Conservation (phyloP, 2,113 vertebrate species). For the Solenodon paradoxus region DNA sequence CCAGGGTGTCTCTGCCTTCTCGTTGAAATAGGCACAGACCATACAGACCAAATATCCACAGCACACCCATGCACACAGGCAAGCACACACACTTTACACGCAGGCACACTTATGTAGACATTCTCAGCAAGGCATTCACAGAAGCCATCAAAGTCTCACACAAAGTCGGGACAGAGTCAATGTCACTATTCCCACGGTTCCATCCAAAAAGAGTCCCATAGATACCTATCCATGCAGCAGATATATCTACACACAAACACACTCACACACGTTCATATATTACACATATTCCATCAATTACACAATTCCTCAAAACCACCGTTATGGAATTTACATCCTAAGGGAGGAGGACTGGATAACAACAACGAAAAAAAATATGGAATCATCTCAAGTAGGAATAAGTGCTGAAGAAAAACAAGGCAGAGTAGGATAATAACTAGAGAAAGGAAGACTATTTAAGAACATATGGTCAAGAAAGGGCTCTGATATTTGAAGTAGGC, state of each 20-base stretch:
- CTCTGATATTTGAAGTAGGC: not conserved
- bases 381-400: not conserved
- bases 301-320: slow-evolving; percentile 10
- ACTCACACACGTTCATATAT: not conserved
- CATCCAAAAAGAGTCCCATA: not conserved
- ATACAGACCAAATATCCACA: too few species aligned
- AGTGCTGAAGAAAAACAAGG: not conserved
- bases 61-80: not conserved
- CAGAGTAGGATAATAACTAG: not conserved
- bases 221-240: not conserved
- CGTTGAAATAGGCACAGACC: not conserved
- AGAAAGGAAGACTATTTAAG: not conserved
- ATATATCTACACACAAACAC: not conserved
- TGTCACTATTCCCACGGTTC: not conserved
- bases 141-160: not conserved
- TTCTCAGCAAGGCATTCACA: not conserved
- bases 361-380: not conserved
- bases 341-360: not conserved
- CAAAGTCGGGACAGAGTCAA: not conserved
- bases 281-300: not conserved
- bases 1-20: not conserved
- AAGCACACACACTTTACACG: not conserved
- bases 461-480: not conserved
- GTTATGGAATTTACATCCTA: not conserved
- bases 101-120: not conserved